Evolutionary conservation across 2,113 vertebrate species (phyloP).

Genomic region (Mustelus asterias): DNA sequence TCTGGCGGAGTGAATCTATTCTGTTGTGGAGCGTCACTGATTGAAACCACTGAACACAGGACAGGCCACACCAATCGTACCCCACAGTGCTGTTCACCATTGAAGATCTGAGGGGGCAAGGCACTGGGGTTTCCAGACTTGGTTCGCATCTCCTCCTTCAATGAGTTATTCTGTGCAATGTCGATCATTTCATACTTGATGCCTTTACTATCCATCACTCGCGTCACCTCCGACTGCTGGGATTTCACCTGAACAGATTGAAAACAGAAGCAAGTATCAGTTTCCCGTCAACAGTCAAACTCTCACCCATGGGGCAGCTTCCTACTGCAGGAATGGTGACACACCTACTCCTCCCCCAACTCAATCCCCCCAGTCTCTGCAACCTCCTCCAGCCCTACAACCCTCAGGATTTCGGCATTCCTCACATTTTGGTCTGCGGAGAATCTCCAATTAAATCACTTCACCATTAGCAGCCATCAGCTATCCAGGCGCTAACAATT

Average conservation of each 20-base stretch:
- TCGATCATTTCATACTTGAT: slow-evolving; percentile 84
- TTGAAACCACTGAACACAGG: rapidly evolving
- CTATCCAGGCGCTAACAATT: background rate
- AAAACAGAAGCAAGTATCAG: background rate
- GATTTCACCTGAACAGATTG: slow-evolving; percentile 74
- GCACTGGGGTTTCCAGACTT: slow-evolving; percentile 79
- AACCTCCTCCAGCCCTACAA: background rate
- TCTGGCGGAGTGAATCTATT: background rate
- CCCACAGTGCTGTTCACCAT: slow-evolving; percentile 88
- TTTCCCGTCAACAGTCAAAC: background rate
- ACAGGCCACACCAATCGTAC: slow-evolving; percentile 49
- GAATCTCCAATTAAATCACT: background rate
- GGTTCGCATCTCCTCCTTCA: slow-evolving; percentile 83
- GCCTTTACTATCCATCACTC: slow-evolving; percentile 85
- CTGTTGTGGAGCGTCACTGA: background rate
- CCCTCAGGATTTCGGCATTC: background rate
- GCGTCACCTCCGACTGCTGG: slow-evolving; percentile 81
- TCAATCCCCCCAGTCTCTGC: background rate
- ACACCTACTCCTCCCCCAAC: background rate
- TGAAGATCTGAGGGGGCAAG: slow-evolving; percentile 88
- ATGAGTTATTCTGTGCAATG: slow-evolving; percentile 76
- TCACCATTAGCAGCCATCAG: background rate
- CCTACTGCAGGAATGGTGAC: background rate
- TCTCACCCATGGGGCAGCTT: background rate
- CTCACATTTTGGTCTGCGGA: background rate